Evolutionary conservation across 2,797 vertebrate genomes (phyloP), one percentile per base, ranked within the genome.

Genomic region (Spondyliosoma cantharus): DNA sequence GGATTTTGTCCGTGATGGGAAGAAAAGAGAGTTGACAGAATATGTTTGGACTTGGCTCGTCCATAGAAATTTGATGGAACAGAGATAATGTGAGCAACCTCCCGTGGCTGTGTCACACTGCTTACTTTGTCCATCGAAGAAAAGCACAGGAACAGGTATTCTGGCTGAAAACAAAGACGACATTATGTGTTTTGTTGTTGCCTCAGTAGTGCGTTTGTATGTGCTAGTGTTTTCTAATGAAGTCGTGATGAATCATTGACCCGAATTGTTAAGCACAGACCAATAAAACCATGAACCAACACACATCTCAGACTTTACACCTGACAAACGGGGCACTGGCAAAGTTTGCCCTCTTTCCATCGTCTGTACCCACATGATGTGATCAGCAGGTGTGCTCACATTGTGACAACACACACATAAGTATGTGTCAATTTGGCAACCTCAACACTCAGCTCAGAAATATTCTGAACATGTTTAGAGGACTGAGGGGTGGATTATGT

Each of bases 91-190:
- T 45, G 58, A 78, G 54, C 59, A 64, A 29, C 74, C 66, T 84
- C 73, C 64, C 58, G 7, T 77, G 66, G 70, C 58, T 56, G n/a
- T 57, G 48, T 56, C 56, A 85, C 80, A 80, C 82, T 76, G 78
- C 69, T 62, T 45, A 86, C 80, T 89, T 87, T 89, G 88, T 89
- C 78, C 7, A 6, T 5, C 3, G 49, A 71, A 83, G 83, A 89
- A 86, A 84, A 76, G 76, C 57, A 19, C 84, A 86, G 77, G 80
- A 74, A 78, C 82, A 86, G 77, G 85, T 87, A 86, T 88, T 87
- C 71, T 80, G 76, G 29, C 29, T 43, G 77, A 70, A 88, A 80
- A 85, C 84, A 89, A 90, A 82, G 79, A 53, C 65, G 0, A 45
- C 63, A 80, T 87, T 84, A 83, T 86, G 60, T 61, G 66, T 81